A percentile compares a stretch with the other conserved stretches of the same genome.
phyloP scores from a whole-genome alignment of 2,888 invertebrate genomes.

The Druceiella hillmani region DNA sequence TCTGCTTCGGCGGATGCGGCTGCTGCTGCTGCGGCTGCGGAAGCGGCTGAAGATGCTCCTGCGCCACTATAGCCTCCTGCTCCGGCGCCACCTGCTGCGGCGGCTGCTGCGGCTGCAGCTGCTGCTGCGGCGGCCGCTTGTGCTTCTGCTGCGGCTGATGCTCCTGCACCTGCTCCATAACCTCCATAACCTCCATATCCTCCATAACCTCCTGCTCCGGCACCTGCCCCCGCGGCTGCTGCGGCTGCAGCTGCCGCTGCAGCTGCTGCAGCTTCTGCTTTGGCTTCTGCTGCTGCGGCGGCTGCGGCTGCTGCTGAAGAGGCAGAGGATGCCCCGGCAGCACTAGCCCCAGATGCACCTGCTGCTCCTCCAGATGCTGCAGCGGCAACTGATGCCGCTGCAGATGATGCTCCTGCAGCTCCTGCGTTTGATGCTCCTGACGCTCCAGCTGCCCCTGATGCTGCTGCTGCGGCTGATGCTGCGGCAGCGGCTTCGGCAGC shows the following conservation, averaged over 20 bases:
- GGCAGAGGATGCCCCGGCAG: slow-evolving; percentile 10
- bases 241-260: slow-evolving; percentile 10
- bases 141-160: slow-evolving; percentile 9
- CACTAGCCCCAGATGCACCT: slow-evolving; percentile 11
- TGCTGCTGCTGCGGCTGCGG: too few relatives aligned
- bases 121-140: slow-evolving; percentile 10
- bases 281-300: slow-evolving; percentile 1
- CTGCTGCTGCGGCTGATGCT: slow-evolving; percentile 9
- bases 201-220: not conserved
- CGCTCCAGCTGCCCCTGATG: not conserved
- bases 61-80: not conserved
- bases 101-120: too few relatives aligned
- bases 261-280: slow-evolving; percentile 18
- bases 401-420: slow-evolving; percentile 12
- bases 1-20: too few relatives aligned
- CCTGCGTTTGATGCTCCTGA: slow-evolving; percentile 4
- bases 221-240: not conserved
- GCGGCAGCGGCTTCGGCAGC: not conserved
- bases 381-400: slow-evolving; percentile 12
- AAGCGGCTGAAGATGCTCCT: too few relatives aligned
- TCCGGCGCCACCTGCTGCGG: too few relatives aligned
- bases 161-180: slow-evolving; percentile 3
- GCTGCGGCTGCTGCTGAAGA: slow-evolving; percentile 4
- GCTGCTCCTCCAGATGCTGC: slow-evolving; percentile 11
- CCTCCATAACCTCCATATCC: not conserved